phyloP scores from a whole-genome alignment of 2,797 vertebrate species.

The Perodicticus potto region DNA sequence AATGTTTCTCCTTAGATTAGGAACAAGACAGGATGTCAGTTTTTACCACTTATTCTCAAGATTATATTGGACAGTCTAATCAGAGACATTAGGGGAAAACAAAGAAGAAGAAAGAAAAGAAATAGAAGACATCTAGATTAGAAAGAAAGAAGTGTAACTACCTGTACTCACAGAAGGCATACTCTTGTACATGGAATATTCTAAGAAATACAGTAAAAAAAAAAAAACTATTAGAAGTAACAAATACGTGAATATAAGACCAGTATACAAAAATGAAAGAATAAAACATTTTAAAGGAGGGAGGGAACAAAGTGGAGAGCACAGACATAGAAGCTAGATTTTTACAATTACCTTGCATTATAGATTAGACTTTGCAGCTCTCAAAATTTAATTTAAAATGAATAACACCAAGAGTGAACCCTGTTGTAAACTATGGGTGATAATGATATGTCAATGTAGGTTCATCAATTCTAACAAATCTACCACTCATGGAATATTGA shows the following conservation, averaged over 20 bases:
- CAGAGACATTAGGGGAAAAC: neutral
- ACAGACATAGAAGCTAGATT: neutral
- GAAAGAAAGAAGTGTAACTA: neutral
- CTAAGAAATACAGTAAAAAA: neutral
- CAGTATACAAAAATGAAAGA: neutral
- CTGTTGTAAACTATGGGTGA: neutral
- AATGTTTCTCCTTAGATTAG: neutral
- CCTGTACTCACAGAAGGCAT: neutral
- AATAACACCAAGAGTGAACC: neutral
- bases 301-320: neutral
- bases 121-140: neutral
- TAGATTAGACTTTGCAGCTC: neutral
- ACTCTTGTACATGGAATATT: neutral
- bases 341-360: neutral
- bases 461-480: neutral
- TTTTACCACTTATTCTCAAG: neutral
- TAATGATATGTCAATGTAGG: neutral
- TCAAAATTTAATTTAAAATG: constrained; percentile 22
- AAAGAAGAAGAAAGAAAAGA: neutral
- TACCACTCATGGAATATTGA: no score
- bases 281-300: neutral
- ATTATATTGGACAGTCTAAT: neutral
- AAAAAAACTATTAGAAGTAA: neutral
- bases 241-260: neutral
- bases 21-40: neutral